Conservation (phyloP, 2,888 invertebrate genomes). For the Chrysomela aeneicollis region DNA sequence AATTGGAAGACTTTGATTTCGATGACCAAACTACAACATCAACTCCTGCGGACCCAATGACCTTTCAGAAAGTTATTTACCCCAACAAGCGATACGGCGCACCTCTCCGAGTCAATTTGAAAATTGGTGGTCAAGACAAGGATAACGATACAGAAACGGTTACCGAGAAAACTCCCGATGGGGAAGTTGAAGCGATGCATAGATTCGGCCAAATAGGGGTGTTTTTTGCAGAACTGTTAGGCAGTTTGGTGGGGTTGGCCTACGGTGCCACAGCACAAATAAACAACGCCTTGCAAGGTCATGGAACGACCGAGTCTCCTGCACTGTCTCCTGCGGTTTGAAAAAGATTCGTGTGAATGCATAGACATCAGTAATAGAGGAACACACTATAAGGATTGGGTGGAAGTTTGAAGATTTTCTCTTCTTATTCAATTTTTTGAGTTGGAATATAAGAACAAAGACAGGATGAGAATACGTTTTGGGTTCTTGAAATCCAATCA, state of each 20-base stretch:
- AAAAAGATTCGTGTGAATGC: background rate
- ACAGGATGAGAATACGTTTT: no score
- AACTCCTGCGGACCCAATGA: constrained; percentile 13
- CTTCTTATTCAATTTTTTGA: no score
- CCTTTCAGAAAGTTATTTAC: constrained; percentile 22
- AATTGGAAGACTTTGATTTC: constrained; percentile 35
- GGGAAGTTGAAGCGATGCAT: constrained; percentile 12
- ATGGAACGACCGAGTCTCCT: constrained; percentile 1
- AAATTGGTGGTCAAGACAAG: constrained; percentile 29
- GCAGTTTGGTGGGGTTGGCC: constrained; percentile 51
- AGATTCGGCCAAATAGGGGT: constrained; percentile 46
- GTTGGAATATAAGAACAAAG: no score
- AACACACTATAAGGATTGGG: no score
- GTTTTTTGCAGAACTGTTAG: constrained; percentile 53
- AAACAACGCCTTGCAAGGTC: constrained; percentile 25
- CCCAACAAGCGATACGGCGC: constrained; percentile 22
- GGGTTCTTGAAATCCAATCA: no score
- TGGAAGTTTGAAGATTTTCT: no score
- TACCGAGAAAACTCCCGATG: constrained; percentile 6
- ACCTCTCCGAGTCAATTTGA: constrained; percentile 35
- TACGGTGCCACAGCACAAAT: constrained; percentile 52
- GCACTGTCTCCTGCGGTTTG: constrained; percentile 10
- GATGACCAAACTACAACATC: constrained; percentile 17
- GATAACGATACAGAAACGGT: constrained; percentile 19
- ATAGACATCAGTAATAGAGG: no score